These are phyloP conservation scores for Epistrophella euchroma DNA, from an alignment of 2,888 invertebrate species.

Conservation along the genomic window DNA sequence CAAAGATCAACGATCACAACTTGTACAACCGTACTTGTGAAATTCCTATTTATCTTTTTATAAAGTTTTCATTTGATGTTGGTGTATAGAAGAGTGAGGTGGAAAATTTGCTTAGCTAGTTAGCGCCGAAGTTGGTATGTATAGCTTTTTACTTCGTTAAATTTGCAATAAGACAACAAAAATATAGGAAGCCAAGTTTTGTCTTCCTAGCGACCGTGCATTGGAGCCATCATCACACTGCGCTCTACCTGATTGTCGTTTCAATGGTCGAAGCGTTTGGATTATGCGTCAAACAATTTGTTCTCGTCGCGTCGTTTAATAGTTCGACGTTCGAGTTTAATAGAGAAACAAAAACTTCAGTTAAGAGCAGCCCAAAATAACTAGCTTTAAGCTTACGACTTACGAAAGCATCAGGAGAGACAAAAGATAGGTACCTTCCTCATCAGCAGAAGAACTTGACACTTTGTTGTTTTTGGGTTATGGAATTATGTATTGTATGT, in stretches of 20 bases:
- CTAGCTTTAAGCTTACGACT: not conserved
- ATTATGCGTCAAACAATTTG: constrained; percentile 68
- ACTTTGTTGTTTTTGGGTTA: constrained; percentile 32
- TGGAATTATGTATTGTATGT: not conserved
- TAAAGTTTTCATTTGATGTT: not conserved
- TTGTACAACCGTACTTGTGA: not conserved
- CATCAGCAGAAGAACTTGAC: constrained; percentile 49
- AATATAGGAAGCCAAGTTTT: constrained; percentile 63
- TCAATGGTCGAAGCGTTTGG: constrained; percentile 30
- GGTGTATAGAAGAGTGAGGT: not conserved
- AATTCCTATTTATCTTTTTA: not conserved
- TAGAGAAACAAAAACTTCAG: constrained; percentile 43
- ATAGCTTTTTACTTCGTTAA: constrained; percentile 71
- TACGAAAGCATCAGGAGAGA: not conserved
- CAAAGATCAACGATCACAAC: too few species aligned
- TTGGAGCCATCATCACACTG: constrained; percentile 61
- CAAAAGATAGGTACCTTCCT: not conserved
- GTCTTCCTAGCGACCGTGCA: constrained; percentile 71
- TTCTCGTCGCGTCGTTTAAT: constrained; percentile 63
- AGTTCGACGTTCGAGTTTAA: constrained; percentile 61
- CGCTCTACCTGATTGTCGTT: constrained; percentile 18
- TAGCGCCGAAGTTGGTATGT: constrained; percentile 44
- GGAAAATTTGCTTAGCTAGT: constrained; percentile 59
- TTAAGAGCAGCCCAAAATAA: constrained; percentile 24
- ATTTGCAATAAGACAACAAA: constrained; percentile 43